Conservation (phyloP, 2,888 invertebrate genomes). For the Hetaerina titia region DNA sequence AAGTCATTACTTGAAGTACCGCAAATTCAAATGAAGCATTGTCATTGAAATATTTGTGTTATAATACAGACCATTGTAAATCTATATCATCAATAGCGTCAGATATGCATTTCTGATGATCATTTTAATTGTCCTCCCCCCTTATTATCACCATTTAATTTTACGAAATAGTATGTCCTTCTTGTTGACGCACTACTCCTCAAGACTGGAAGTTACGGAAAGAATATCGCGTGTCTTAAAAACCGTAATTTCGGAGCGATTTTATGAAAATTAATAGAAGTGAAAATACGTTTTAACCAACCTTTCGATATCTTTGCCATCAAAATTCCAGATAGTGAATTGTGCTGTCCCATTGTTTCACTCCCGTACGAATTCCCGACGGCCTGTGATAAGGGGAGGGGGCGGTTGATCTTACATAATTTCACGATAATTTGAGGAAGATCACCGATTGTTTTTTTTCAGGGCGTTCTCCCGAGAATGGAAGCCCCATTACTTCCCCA, state of each 20-base stretch:
- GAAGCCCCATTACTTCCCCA: background rate
- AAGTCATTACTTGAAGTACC: no score
- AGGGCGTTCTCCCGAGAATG: background rate
- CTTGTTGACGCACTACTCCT: slow-evolving; percentile 46
- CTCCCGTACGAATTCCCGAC: background rate
- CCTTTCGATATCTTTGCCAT: slow-evolving; percentile 19
- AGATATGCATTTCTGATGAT: background rate
- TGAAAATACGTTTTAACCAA: slow-evolving; percentile 25
- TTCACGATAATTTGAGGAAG: slow-evolving; percentile 21
- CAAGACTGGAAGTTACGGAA: background rate
- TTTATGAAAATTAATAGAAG: slow-evolving; percentile 38
- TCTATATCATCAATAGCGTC: no score
- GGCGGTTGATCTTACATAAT: background rate
- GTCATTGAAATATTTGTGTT: no score
- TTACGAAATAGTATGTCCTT: background rate
- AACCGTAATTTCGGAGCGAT: slow-evolving; percentile 18
- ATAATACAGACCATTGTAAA: no score
- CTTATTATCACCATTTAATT: slow-evolving; percentile 2
- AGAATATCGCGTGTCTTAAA: slow-evolving; percentile 39
- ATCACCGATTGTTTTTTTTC: background rate
- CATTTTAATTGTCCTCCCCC: slow-evolving; percentile 1
- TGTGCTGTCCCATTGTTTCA: slow-evolving; percentile 24
- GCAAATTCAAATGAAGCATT: no score
- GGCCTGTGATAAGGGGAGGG: background rate
- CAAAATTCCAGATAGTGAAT: slow-evolving; percentile 20